Conservation (phyloP, 2,888 invertebrate species). For the Branchinecta sandiegonensis region DNA sequence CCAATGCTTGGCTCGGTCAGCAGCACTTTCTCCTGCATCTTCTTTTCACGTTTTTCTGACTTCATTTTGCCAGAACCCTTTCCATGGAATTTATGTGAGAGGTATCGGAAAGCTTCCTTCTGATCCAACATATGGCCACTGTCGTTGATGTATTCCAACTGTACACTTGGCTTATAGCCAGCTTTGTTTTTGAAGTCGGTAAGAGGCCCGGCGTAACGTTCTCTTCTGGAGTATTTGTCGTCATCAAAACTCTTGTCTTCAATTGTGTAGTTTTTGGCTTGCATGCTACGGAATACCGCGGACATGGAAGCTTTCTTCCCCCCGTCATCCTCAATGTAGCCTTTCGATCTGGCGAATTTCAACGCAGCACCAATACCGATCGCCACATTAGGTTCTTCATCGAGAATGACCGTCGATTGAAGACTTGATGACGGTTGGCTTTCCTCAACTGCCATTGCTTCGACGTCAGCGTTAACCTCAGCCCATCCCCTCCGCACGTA, state of each 20-base stretch:
- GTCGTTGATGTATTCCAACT: conserved; percentile 93
- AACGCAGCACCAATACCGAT: conserved; percentile 85
- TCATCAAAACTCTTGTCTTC: conserved; percentile 66
- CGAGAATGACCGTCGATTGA: conserved; percentile 47
- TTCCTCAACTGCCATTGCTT: conserved; percentile 26
- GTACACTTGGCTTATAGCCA: conserved; percentile 78
- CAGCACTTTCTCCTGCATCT: conserved; percentile 80
- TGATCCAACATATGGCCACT: conserved; percentile 78
- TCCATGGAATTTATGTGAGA: conserved; percentile 97
- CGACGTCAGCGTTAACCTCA: conserved; percentile 51
- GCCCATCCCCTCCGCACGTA: conserved; percentile 62
- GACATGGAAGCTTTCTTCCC: conserved; percentile 55
- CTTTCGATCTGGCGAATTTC: conserved; percentile 79
- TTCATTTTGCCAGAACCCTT: conserved; percentile 99
- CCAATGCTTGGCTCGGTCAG: conserved; percentile 97
- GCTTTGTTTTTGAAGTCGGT: conserved; percentile 84
- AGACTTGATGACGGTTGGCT: conserved; percentile 39
- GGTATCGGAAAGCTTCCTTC: conserved; percentile 91
- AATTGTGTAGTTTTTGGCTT: conserved; percentile 63
- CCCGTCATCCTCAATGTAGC: conserved; percentile 71
- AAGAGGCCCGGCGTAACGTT: conserved; percentile 64
- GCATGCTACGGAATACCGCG: conserved; percentile 51
- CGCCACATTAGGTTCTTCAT: conserved; percentile 81
- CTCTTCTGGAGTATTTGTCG: conserved; percentile 56
- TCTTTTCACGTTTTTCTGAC: conserved; percentile 85